Evolutionary conservation across 2,797 vertebrate species (phyloP).

Genomic region (Meda fulgida): DNA sequence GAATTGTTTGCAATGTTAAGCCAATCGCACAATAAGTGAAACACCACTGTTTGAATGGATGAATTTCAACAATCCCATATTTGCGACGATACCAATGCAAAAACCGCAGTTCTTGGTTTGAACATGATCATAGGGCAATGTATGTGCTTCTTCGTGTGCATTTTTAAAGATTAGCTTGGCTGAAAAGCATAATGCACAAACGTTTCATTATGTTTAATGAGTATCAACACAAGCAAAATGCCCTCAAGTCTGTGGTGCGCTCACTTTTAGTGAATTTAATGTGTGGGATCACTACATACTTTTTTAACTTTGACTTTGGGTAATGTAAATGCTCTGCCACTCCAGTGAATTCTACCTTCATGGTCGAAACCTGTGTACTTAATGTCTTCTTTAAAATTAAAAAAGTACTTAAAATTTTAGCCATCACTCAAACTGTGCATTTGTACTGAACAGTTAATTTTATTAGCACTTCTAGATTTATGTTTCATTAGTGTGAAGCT

Average conservation of each 20-base stretch:
- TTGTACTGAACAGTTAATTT: conserved; percentile 11
- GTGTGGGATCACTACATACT: conserved; percentile 1
- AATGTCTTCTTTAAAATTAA: too few relatives aligned
- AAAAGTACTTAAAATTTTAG: too few relatives aligned
- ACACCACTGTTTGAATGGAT: neutral
- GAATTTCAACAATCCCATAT: neutral
- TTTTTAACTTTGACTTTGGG: conserved; percentile 24
- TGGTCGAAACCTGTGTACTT: neutral
- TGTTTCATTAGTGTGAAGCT: conserved; percentile 32
- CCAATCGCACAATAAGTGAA: neutral
- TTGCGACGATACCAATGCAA: neutral
- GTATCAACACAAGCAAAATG: conserved; percentile 3
- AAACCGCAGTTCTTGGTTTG: neutral
- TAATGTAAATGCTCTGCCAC: conserved; percentile 30
- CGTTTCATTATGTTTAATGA: neutral
- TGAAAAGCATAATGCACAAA: conserved; percentile 16
- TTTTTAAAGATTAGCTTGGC: neutral
- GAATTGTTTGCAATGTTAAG: neutral
- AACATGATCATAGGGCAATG: neutral
- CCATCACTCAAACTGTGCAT: conserved; percentile 30
- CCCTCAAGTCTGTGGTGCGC: neutral
- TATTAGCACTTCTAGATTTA: neutral
- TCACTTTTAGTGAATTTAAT: neutral
- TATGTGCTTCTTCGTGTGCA: neutral
- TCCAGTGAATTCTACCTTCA: neutral